phyloP scores from a whole-genome alignment of 2,797 vertebrate species.

The Tapirus indicus region DNA sequence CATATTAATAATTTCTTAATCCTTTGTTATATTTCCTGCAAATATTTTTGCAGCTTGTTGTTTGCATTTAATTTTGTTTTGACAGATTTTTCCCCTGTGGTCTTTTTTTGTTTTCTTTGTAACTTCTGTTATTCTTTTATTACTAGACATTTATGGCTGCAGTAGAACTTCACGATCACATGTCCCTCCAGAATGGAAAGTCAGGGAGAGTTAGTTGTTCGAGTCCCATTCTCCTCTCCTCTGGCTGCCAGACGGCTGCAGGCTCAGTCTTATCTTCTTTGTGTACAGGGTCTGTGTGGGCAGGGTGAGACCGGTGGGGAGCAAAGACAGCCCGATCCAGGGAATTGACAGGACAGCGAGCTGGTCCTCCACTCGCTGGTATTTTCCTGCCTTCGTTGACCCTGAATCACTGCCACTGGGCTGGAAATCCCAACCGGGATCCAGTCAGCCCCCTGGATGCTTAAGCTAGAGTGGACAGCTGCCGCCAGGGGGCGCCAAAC shows the following conservation, averaged over 20 bases:
- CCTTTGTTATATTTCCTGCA: not conserved
- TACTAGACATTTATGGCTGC: not conserved
- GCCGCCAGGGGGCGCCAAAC: not conserved
- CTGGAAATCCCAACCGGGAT: not conserved
- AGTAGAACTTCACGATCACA: not conserved
- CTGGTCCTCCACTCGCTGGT: not conserved
- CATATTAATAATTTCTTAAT: not conserved
- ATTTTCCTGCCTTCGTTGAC: not conserved
- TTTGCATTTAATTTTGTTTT: not conserved
- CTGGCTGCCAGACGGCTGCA: not conserved
- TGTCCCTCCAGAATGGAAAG: not conserved
- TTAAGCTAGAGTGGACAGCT: not conserved
- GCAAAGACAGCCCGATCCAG: accelerated
- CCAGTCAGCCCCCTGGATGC: accelerated
- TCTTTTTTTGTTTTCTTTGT: not conserved
- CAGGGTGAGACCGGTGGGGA: accelerated
- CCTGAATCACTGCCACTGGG: not conserved
- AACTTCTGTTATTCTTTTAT: not conserved
- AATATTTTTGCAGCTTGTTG: not conserved
- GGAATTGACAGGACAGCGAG: not conserved
- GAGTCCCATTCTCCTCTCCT: not conserved
- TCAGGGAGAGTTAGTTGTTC: not conserved
- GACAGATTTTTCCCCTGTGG: not conserved
- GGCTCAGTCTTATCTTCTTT: not conserved
- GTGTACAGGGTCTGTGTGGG: not conserved